phyloP scores from a whole-genome alignment of 2,888 invertebrate species.

The Drosophila differens region DNA sequence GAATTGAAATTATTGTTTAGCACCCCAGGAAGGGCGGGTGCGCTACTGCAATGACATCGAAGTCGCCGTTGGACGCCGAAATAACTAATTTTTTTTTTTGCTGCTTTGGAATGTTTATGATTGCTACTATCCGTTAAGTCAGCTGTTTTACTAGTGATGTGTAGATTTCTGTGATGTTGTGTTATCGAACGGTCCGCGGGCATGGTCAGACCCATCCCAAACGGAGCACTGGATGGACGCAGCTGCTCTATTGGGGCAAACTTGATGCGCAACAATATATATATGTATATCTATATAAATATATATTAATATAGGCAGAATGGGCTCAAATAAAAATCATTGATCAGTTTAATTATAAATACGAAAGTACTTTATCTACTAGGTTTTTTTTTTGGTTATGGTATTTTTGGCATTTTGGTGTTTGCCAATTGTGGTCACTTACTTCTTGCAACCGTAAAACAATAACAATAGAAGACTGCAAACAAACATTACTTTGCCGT shows the following conservation, averaged over 20 bases:
- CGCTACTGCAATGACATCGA: no score
- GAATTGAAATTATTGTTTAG: no score
- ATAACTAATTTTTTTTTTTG: not conserved
- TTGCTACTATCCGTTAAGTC: not conserved
- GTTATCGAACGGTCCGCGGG: not conserved
- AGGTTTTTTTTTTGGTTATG: not conserved
- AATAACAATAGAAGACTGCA: slow-evolving; percentile 60
- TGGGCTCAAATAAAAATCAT: not conserved
- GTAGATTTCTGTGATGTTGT: not conserved
- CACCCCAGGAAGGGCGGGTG: no score
- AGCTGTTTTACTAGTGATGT: not conserved
- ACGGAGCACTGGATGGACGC: not conserved
- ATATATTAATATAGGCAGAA: not conserved
- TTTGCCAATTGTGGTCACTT: slow-evolving; percentile 33
- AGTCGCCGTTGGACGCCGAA: not conserved
- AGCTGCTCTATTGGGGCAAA: not conserved
- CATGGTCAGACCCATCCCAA: not conserved
- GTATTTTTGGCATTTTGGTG: slow-evolving; percentile 23
- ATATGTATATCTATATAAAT: not conserved
- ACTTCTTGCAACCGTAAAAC: slow-evolving; percentile 47
- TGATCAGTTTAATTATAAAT: not conserved
- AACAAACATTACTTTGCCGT: slow-evolving; percentile 67
- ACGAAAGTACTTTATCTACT: not conserved
- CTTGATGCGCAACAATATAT: not conserved
- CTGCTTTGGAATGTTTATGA: not conserved